Conservation (phyloP, 2,113 vertebrate genomes). For the Tragelaphus strepsiceros region DNA sequence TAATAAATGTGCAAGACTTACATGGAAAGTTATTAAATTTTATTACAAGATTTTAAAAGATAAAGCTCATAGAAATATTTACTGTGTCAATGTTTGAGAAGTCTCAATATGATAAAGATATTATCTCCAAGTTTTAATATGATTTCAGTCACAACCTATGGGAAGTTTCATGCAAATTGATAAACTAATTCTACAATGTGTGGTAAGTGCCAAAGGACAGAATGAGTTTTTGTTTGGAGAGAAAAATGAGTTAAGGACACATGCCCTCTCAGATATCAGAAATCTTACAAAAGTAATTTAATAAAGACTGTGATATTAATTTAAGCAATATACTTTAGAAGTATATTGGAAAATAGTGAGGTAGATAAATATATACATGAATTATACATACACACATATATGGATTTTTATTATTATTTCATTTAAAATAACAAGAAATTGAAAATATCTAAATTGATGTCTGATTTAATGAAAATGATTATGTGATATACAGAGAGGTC, state of each 20-base stretch:
- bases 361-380: neutral
- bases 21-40: neutral
- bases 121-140: neutral
- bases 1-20: neutral
- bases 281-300: neutral
- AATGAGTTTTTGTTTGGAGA: neutral
- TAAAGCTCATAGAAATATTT: neutral
- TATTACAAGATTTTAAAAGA: neutral
- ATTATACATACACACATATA: rapidly evolving
- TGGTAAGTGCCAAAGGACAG: neutral
- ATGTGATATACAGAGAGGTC: neutral
- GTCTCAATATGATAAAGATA: neutral
- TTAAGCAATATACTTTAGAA: neutral
- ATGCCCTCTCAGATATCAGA: neutral
- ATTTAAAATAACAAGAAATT: neutral
- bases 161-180: neutral
- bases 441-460: neutral
- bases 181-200: neutral
- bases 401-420: neutral
- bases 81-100: neutral
- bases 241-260: neutral
- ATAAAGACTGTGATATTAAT: neutral
- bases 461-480: neutral
- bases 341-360: neutral
- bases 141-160: neutral